Evolutionary conservation across 2,888 invertebrate species (phyloP).

Genomic region (Cheilosia grossa): DNA sequence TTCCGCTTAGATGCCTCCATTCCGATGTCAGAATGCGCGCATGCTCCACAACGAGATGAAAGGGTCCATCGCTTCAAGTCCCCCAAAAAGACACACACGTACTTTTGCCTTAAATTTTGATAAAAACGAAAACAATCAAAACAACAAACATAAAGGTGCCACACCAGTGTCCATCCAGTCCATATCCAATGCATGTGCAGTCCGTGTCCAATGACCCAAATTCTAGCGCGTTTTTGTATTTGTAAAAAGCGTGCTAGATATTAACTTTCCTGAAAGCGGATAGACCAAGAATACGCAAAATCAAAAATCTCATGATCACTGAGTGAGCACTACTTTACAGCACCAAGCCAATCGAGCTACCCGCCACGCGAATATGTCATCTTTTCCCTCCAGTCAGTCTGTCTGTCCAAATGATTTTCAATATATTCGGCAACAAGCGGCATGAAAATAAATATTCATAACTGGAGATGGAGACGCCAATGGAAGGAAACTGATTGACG

Average conservation of each 20-base stretch:
- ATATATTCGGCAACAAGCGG: constrained; percentile 71
- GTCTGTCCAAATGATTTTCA: constrained; percentile 73
- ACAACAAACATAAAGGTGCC: constrained; percentile 59
- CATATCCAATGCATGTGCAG: constrained; percentile 8
- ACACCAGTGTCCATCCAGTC: constrained; percentile 67
- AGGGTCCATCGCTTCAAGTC: constrained; percentile 26
- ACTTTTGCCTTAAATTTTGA: neutral
- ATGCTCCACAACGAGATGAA: constrained; percentile 32
- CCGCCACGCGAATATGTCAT: constrained; percentile 69
- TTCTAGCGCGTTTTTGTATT: constrained; percentile 63
- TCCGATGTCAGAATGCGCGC: constrained; percentile 45
- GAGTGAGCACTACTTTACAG: constrained; percentile 60
- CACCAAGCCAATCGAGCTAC: constrained; percentile 65
- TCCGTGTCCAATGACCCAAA: constrained; percentile 71
- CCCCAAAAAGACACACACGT: neutral
- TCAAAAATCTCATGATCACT: constrained; percentile 49
- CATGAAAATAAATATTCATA: constrained; percentile 64
- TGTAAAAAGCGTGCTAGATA: constrained; percentile 64
- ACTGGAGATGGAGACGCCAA: constrained; percentile 63
- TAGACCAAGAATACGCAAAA: constrained; percentile 32
- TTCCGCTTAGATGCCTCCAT: constrained; percentile 67
- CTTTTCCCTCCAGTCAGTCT: constrained; percentile 62
- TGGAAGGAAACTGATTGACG: constrained; percentile 68
- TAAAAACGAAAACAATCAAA: neutral
- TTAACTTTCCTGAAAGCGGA: constrained; percentile 51